Conservation (phyloP, 1,140 invertebrate genomes). For the Bombus sibiricus region DNA sequence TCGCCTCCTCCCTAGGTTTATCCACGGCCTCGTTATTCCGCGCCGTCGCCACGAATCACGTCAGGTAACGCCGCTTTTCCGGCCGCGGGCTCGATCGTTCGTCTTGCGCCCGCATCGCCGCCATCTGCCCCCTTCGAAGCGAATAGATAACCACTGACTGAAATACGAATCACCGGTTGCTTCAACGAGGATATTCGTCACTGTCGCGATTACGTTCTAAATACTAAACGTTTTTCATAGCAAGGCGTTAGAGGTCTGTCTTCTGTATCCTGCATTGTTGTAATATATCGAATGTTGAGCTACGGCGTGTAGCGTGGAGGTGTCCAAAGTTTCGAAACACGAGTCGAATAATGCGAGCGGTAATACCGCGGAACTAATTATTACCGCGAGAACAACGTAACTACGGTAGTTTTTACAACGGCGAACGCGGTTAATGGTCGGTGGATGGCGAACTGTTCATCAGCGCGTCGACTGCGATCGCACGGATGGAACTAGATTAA, state of each 20-base stretch:
- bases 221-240: not conserved
- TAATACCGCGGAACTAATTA: slow-evolving; percentile 16
- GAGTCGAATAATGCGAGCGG: not conserved
- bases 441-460: slow-evolving; percentile 2
- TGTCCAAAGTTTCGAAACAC: not conserved
- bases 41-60: not conserved
- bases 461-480: not conserved
- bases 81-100: slow-evolving; percentile 28
- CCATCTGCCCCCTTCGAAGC: not conserved
- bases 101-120: slow-evolving; percentile 37
- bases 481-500: not conserved
- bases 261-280: too few species aligned
- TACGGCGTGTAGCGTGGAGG: not conserved
- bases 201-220: not conserved
- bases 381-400: not conserved
- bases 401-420: not conserved
- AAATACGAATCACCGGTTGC: slow-evolving; percentile 6
- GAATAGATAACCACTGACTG: slow-evolving; percentile 6
- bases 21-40: slow-evolving; percentile 37
- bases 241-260: too few species aligned
- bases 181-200: not conserved
- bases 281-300: not conserved
- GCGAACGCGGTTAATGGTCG: not conserved
- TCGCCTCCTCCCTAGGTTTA: not conserved
- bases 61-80: not conserved